phyloP scores from a whole-genome alignment of 2,888 invertebrate genomes.

The Peribatodes rhomboidaria region DNA sequence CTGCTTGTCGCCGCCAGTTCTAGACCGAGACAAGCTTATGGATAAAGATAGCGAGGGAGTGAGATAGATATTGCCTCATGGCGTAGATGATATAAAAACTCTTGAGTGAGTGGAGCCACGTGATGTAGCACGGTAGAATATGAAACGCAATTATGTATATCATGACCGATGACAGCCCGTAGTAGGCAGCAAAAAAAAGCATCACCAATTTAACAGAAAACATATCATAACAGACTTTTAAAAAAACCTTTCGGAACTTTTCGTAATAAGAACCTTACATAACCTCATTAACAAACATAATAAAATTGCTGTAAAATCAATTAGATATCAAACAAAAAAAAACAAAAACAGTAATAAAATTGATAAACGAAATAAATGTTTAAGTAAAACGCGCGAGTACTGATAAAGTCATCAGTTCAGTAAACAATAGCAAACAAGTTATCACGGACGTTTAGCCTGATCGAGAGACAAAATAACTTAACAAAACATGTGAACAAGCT shows the following conservation, averaged over 20 bases:
- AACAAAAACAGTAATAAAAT: conserved; percentile 15
- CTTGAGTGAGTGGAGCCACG: conserved; percentile 57
- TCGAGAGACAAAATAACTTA: not conserved
- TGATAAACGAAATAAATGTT: conserved; percentile 11
- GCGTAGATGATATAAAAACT: conserved; percentile 75
- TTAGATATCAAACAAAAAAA: conserved; percentile 1
- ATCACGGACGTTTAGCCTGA: conserved; percentile 37
- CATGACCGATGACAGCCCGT: conserved; percentile 59
- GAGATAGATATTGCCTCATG: conserved; percentile 65
- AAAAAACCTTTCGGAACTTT: not conserved
- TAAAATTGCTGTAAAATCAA: not conserved
- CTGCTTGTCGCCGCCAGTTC: conserved; percentile 83
- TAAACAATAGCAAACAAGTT: conserved; percentile 29
- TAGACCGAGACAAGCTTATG: conserved; percentile 70
- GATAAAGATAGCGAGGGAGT: conserved; percentile 61
- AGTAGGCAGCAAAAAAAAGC: not conserved
- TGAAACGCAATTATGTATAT: conserved; percentile 66
- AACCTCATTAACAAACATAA: conserved; percentile 4
- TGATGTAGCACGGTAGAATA: conserved; percentile 70
- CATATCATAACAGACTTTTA: not conserved
- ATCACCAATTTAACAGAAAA: not conserved
- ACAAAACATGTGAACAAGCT: not conserved
- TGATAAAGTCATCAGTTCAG: conserved; percentile 26
- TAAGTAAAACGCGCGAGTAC: conserved; percentile 21
- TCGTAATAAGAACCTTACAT: conserved; percentile 20